Conservation (phyloP, 2,797 vertebrate species). For the Sandelia bainsii region DNA sequence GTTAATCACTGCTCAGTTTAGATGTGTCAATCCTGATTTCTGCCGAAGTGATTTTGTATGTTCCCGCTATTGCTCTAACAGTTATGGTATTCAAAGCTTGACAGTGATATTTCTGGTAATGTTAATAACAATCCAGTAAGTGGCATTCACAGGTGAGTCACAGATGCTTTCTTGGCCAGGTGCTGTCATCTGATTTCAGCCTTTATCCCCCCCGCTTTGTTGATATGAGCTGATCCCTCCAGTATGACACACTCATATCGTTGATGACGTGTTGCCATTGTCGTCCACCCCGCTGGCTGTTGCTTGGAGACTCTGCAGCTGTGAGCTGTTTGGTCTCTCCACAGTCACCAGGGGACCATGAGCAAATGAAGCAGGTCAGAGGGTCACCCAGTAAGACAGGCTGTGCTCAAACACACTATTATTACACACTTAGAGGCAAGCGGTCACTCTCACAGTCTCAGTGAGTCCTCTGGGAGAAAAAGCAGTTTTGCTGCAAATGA, state of each 20-base stretch:
- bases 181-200: constrained; percentile 20
- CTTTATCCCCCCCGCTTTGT: neutral
- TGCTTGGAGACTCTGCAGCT: constrained; percentile 64
- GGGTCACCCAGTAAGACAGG: constrained; percentile 55
- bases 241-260: constrained; percentile 15
- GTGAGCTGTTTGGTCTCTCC: constrained; percentile 40
- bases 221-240: constrained; percentile 34
- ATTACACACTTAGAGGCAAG: constrained; percentile 61
- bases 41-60: constrained; percentile 10
- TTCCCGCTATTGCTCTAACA: constrained; percentile 12
- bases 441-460: constrained; percentile 32
- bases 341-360: constrained; percentile 34
- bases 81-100: neutral
- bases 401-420: constrained; percentile 55
- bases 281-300: constrained; percentile 48
- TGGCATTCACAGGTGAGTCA: constrained; percentile 34
- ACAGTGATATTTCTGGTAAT: constrained; percentile 19
- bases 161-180: constrained; percentile 22
- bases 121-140: constrained; percentile 14
- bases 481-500: constrained; percentile 36
- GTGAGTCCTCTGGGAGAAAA: constrained; percentile 39
- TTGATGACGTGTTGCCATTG: constrained; percentile 42
- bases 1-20: constrained; percentile 61
- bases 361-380: constrained; percentile 65
- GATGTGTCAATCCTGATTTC: constrained; percentile 50